These are phyloP conservation scores for Netelia fuscicornis DNA, from an alignment of 2,888 invertebrate species.

Conservation along the genomic window DNA sequence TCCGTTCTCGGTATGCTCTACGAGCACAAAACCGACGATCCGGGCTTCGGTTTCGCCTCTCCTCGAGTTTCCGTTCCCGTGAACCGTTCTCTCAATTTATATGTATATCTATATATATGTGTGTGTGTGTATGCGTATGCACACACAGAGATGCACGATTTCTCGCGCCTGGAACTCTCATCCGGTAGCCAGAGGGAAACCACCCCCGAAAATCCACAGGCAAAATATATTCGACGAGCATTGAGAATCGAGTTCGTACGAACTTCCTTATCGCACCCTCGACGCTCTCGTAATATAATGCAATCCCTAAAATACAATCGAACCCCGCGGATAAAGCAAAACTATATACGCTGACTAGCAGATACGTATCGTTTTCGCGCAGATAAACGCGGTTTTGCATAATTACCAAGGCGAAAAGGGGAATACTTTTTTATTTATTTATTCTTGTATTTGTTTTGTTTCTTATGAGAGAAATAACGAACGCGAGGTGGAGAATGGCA, in stretches of 20 bases:
- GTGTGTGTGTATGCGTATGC: not conserved
- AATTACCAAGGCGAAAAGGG: constrained; percentile 26
- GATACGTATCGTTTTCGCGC: not conserved
- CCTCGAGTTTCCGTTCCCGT: constrained; percentile 52
- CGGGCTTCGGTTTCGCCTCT: constrained; percentile 39
- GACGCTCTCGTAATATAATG: constrained; percentile 43
- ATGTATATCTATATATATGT: constrained; percentile 8
- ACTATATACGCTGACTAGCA: not conserved
- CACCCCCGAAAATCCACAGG: constrained; percentile 49
- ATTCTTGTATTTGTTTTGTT: not conserved
- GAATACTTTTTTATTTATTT: not conserved
- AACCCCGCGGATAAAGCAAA: not conserved
- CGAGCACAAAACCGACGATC: constrained; percentile 20
- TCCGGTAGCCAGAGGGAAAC: constrained; percentile 25
- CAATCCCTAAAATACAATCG: constrained; percentile 19
- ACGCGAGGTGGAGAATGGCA: not conserved
- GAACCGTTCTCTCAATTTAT: constrained; percentile 35
- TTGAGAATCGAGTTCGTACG: constrained; percentile 65
- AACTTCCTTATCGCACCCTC: constrained; percentile 76
- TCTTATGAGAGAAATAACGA: not conserved
- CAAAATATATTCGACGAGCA: constrained; percentile 51
- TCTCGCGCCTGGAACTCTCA: not conserved
- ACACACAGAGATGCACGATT: not conserved
- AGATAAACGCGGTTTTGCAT: not conserved
- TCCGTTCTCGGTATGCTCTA: constrained; percentile 52